phyloP scores from a whole-genome alignment of 2,113 vertebrate species.

The Syrrhaptes paradoxus region DNA sequence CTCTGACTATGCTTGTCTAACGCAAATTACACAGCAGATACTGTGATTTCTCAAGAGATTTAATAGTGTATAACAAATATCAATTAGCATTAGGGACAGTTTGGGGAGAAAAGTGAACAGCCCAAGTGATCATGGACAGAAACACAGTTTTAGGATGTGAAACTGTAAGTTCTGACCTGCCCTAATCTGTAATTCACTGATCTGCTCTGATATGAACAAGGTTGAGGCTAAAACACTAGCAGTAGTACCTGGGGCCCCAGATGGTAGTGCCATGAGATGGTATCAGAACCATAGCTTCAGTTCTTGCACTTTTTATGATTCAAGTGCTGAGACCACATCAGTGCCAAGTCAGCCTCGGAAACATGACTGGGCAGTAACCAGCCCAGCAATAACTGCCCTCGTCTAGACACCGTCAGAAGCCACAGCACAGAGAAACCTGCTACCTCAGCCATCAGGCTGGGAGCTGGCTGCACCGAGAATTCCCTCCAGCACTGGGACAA shows the following conservation, averaged over 20 bases:
- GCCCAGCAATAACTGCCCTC: not conserved
- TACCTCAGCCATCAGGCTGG: not conserved
- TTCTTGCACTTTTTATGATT: conserved; percentile 12
- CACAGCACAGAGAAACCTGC: not conserved
- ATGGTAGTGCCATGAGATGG: not conserved
- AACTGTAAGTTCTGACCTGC: not conserved
- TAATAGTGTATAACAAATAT: not conserved
- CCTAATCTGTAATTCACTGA: not conserved
- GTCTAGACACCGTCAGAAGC: not conserved
- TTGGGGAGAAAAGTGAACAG: not conserved
- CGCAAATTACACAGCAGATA: not conserved
- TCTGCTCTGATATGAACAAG: not conserved
- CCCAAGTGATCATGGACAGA: not conserved
- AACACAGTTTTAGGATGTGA: not conserved
- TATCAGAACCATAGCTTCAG: not conserved
- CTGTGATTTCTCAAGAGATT: not conserved
- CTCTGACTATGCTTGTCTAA: not conserved
- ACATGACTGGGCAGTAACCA: conserved; percentile 34
- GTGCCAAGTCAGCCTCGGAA: not conserved
- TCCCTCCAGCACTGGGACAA: not conserved
- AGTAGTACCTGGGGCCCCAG: not conserved
- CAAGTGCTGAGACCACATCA: not conserved
- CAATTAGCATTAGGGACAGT: not conserved
- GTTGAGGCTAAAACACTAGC: not conserved
- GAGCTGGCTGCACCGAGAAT: not conserved